Evolutionary conservation across 1,140 invertebrate species (phyloP), one percentile per base, ranked within the genome.

Genomic region (Gryon sp.): DNA sequence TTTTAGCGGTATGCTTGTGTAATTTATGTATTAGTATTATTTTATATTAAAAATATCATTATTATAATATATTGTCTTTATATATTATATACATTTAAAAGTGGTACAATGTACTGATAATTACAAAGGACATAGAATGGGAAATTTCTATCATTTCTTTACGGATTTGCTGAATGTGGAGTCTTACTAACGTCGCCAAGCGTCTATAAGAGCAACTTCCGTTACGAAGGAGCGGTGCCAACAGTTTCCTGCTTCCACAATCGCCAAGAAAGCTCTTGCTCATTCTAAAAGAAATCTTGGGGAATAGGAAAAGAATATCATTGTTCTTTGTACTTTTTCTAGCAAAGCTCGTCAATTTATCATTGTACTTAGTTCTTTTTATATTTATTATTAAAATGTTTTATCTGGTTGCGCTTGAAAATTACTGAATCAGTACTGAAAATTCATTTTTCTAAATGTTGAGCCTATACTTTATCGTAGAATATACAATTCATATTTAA

Each of bases 191-290:
- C 52, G 68, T 78, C 69, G 63, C 76, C 62, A 55, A 73, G 38
- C 69, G 53, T 43, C 68, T 63, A 69, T 43, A 63, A 78, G 69
- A 69, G 62, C 24, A 73, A 68, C 63, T 69, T 78, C 76, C 76
- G 68, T 48, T 69, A 12, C 14, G 62, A 50, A 73, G 40, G 48
- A 69, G 68, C 50, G 40, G 43, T 73, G 75, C 55, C 66, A 69
- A 52, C 57, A 69, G 69, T 52, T 78, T 78, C 62, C 76, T 69
- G 69, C 28, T 22, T 5, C 34, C 41, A 53, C 68, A 55, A 69
- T 74, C 57, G 69, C 65, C 57, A 74, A 69, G 63, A 69, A 68
- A 69, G 68, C 69, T 78, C 68, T 69, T 70, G 57, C 52, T 69
- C 59, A 45, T 69, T 78, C 38, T 20, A 40, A 72, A 24, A 69